phyloP scores from a whole-genome alignment of 2,888 invertebrate species.

The Hypselothyrea guttata region DNA sequence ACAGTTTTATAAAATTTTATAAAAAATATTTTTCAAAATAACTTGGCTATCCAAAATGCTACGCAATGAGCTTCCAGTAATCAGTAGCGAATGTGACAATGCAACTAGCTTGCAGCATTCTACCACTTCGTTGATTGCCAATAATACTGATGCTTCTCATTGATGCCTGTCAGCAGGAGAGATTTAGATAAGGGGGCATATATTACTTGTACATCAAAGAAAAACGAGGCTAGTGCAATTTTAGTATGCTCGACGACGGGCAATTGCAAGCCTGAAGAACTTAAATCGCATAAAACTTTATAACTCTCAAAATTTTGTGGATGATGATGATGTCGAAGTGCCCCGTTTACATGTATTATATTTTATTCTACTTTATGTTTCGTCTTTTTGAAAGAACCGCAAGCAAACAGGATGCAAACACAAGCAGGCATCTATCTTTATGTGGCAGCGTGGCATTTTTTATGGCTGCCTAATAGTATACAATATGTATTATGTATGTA shows the following conservation, averaged over 20 bases:
- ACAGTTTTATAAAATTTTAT: too few species aligned
- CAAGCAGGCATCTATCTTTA: constrained; percentile 61
- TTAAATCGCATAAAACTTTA: constrained; percentile 71
- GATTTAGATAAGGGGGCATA: not conserved
- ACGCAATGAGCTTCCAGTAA: constrained; percentile 41
- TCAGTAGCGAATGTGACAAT: constrained; percentile 27
- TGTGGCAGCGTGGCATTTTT: constrained; percentile 64
- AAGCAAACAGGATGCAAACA: constrained; percentile 25
- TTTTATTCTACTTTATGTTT: constrained; percentile 15
- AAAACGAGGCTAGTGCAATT: constrained; percentile 22
- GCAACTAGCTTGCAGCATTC: constrained; percentile 45
- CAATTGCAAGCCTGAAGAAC: constrained; percentile 44
- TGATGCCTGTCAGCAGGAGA: not conserved
- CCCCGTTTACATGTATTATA: constrained; percentile 46
- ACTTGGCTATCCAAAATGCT: constrained; percentile 42
- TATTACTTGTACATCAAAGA: not conserved
- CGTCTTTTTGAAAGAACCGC: constrained; percentile 16
- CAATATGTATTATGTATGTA: constrained; percentile 57
- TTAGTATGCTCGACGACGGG: constrained; percentile 29
- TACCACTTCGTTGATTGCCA: constrained; percentile 70
- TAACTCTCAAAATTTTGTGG: constrained; percentile 56
- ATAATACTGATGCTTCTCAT: constrained; percentile 47
- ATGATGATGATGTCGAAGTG: constrained; percentile 56
- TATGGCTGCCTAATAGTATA: constrained; percentile 72
- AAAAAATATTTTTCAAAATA: too few species aligned